phyloP scores from a whole-genome alignment of 1,140 invertebrate species.

The Conus betulinus region DNA sequence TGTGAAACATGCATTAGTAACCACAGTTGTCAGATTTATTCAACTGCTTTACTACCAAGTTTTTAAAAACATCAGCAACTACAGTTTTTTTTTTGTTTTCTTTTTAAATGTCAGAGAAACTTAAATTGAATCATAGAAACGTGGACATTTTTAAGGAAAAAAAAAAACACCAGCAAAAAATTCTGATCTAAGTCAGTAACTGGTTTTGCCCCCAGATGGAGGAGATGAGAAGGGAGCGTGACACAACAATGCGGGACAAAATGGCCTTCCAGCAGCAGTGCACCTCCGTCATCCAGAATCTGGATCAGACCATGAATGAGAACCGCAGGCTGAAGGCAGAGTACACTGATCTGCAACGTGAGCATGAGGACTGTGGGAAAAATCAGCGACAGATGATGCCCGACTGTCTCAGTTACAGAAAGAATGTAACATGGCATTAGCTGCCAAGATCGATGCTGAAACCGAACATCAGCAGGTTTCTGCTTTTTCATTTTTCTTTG shows the following conservation, averaged over 20 bases:
- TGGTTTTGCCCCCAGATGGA: conserved; percentile 80
- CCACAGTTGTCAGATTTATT: no score
- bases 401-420: conserved; percentile 84
- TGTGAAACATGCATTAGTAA: no score
- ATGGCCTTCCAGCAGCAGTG: conserved; percentile 92
- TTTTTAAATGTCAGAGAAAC: no score
- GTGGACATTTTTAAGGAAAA: no score
- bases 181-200: no score
- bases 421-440: conserved; percentile 87
- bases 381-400: conserved; percentile 28
- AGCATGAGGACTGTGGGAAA: conserved; percentile 18
- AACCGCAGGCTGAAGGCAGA: conserved; percentile 33
- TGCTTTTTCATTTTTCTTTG: no score
- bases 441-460: conserved; percentile 79
- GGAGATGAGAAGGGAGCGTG: conserved; percentile 84
- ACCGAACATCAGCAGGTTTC: background rate
- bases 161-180: no score
- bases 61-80: no score
- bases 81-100: no score
- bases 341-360: conserved; percentile 1
- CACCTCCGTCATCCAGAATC: conserved; percentile 89
- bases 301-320: conserved; percentile 72
- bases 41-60: no score
- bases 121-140: no score
- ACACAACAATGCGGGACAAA: conserved; percentile 85